Percentiles rank a stretch among this genome's conserved stretches.
Conservation (phyloP, 1,140 invertebrate genomes). For the Aphelinus atriplicis region DNA sequence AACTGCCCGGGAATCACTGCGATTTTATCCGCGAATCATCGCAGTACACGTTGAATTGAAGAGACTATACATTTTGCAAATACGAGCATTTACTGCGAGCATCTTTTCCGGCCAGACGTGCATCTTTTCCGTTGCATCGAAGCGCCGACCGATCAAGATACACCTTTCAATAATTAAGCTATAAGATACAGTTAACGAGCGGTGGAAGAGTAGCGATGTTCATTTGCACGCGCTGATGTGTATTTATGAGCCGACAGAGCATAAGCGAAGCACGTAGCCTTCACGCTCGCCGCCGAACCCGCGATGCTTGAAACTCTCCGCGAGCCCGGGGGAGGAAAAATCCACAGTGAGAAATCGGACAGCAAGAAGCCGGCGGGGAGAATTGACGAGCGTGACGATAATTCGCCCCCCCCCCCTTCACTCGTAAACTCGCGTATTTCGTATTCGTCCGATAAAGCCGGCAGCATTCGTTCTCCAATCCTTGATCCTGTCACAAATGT, state of each 20-base stretch:
- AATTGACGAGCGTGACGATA: too few species aligned
- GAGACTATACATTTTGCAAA: not conserved
- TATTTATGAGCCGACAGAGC: conserved; percentile 22
- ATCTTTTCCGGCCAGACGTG: not conserved
- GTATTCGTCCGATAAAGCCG: too few species aligned
- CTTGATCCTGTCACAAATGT: too few species aligned
- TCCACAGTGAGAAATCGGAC: too few species aligned
- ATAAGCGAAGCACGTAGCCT: not conserved
- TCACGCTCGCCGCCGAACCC: not conserved
- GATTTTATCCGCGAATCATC: too few species aligned
- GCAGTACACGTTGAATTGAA: too few species aligned
- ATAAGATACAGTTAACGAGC: conserved; percentile 12
- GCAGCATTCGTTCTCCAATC: too few species aligned
- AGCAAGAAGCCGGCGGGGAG: too few species aligned
- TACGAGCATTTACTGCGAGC: not conserved
- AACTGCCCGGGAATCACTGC: too few species aligned
- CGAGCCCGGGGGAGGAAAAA: conserved; percentile 6
- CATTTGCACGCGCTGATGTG: conserved; percentile 3
- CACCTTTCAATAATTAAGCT: conserved; percentile 11
- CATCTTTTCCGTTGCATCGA: not conserved
- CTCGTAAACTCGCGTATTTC: too few species aligned
- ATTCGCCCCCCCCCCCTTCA: too few species aligned
- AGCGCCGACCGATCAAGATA: not conserved
- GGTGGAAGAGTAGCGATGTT: conserved; percentile 7
- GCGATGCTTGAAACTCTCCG: not conserved